These are phyloP conservation scores for honey bee (Apis mellifera) DNA, from an alignment of 1,140 invertebrate species.

Conservation along the genomic window DNA sequence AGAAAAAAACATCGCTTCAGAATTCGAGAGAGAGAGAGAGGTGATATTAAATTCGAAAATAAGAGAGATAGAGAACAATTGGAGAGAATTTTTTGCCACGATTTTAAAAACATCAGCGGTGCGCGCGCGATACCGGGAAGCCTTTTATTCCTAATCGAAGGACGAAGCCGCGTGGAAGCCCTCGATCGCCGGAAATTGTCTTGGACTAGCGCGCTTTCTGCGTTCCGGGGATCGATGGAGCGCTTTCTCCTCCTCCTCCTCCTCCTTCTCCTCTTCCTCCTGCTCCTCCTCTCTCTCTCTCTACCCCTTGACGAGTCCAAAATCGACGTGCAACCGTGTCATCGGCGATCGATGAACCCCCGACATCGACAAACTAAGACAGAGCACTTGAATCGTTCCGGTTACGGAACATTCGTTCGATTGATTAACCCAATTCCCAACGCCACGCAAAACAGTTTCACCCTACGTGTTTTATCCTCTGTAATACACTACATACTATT, in stretches of 20 bases:
- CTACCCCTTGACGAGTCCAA: not conserved
- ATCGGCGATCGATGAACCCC: constrained; percentile 9
- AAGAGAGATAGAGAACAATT: not conserved
- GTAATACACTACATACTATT: too few relatives aligned
- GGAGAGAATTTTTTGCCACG: not conserved
- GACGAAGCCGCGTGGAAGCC: constrained; percentile 40
- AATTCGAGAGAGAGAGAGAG: too few relatives aligned
- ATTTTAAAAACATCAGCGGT: not conserved
- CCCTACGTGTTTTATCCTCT: too few relatives aligned
- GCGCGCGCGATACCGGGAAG: constrained; percentile 8
- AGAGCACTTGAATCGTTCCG: constrained; percentile 7
- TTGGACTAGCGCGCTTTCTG: constrained; percentile 6
- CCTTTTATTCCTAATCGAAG: constrained; percentile 48
- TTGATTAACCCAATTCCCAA: constrained; percentile 22
- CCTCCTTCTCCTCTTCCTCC: too few relatives aligned
- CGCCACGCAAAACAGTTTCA: not conserved
- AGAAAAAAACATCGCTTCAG: too few relatives aligned
- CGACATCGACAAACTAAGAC: not conserved
- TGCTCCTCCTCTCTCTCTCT: not conserved
- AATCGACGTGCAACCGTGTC: constrained; percentile 13
- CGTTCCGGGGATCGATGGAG: constrained; percentile 23
- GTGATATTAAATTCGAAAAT: not conserved
- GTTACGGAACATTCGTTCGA: not conserved
- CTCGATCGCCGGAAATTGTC: constrained; percentile 45
- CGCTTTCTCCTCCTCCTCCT: not conserved